These are phyloP conservation scores for Eurosta solidaginis DNA, from an alignment of 1,140 invertebrate genomes.

Conservation along the genomic window DNA sequence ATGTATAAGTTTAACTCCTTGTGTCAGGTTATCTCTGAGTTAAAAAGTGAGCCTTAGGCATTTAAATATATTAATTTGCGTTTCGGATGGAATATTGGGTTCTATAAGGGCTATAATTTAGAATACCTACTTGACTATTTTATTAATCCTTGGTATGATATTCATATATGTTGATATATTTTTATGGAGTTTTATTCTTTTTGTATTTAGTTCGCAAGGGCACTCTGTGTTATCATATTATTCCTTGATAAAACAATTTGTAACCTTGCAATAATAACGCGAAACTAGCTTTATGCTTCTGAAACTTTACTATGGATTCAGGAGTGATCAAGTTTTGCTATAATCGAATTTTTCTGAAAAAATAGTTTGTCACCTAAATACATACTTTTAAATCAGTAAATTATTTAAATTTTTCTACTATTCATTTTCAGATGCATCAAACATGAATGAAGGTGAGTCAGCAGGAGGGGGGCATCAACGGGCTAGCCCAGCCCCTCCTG, in stretches of 20 bases:
- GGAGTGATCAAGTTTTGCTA: slow-evolving; percentile 24
- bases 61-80: too few species aligned
- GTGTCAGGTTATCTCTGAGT: too few species aligned
- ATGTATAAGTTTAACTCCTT: too few species aligned
- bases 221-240: slow-evolving; percentile 36
- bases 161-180: background rate
- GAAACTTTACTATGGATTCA: background rate
- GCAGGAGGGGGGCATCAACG: slow-evolving; percentile 61
- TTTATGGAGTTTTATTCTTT: background rate
- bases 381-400: background rate
- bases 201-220: slow-evolving; percentile 28
- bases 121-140: too few species aligned
- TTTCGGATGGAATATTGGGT: too few species aligned
- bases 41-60: too few species aligned
- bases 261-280: slow-evolving; percentile 35
- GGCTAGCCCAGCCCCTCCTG: slow-evolving; percentile 60
- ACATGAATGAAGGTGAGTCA: slow-evolving; percentile 62
- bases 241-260: slow-evolving; percentile 34
- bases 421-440: slow-evolving; percentile 56
- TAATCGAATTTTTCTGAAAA: background rate
- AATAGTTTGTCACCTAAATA: background rate
- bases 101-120: too few species aligned
- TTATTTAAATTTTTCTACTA: background rate
- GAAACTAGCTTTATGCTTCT: slow-evolving; percentile 18
- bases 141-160: too few species aligned